phyloP scores from a whole-genome alignment of 2,113 vertebrate species.

The Psettodes erumei region DNA sequence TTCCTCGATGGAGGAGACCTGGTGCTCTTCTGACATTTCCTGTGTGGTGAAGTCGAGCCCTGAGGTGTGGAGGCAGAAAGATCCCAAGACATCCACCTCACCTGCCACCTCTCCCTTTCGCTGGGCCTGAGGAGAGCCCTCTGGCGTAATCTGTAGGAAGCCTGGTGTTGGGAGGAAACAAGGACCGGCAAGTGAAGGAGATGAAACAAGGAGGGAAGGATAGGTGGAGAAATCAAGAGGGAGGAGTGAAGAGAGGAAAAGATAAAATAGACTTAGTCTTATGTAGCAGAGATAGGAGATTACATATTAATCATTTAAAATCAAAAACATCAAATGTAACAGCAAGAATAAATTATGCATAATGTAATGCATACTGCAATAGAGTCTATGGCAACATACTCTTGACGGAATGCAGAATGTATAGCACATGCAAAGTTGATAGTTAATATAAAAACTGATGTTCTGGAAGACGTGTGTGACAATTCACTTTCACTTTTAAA shows the following conservation, averaged over 20 bases:
- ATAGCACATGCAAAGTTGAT: neutral
- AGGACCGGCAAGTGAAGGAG: neutral
- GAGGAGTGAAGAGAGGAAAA: conserved; percentile 2
- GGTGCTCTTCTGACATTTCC: conserved; percentile 69
- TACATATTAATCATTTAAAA: conserved; percentile 4
- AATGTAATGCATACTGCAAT: neutral
- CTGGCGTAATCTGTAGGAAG: conserved; percentile 78
- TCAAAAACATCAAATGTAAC: conserved; percentile 3
- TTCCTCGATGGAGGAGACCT: conserved; percentile 56
- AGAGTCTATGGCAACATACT: neutral
- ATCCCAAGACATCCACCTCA: conserved; percentile 71
- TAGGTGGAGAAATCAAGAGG: conserved; percentile 15
- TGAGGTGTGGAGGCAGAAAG: conserved; percentile 83
- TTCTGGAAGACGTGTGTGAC: neutral
- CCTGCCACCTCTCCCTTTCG: conserved; percentile 69
- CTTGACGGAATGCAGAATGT: neutral
- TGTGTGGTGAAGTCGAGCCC: conserved; percentile 79
- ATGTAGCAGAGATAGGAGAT: conserved; percentile 45
- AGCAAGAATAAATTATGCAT: neutral
- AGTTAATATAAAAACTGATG: neutral
- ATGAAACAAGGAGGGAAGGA: conserved; percentile 7
- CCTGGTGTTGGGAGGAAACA: conserved; percentile 49
- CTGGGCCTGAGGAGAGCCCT: conserved; percentile 77
- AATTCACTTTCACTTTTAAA: neutral
- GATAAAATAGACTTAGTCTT: conserved; percentile 62